Conservation (phyloP, 2,113 vertebrate species). For the Hystrix cristata region DNA sequence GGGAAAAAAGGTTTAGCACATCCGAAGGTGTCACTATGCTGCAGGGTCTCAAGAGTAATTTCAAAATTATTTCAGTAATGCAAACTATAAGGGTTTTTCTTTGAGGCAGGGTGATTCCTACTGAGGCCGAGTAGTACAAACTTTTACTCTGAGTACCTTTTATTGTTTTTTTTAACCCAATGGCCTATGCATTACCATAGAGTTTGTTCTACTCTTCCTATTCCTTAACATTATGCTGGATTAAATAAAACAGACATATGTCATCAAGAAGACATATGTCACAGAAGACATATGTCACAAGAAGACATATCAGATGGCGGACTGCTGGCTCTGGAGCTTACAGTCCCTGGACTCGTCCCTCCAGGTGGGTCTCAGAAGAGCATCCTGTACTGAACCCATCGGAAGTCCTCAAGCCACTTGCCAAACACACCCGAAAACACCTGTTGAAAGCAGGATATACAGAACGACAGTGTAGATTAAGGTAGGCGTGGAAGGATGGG, state of each 20-base stretch:
- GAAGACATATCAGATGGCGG: background rate
- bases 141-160: background rate
- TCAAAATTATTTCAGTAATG: slow-evolving; percentile 9
- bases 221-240: slow-evolving; percentile 37
- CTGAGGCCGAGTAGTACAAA: background rate
- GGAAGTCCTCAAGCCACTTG: background rate
- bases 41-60: background rate
- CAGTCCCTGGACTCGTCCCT: background rate
- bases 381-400: background rate
- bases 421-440: background rate
- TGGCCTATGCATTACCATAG: background rate
- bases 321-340: background rate
- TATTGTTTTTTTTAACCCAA: background rate
- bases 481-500: background rate
- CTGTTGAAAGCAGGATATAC: background rate
- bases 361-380: background rate
- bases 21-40: background rate
- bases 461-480: background rate
- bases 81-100: background rate
- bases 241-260: background rate
- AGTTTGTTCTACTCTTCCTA: background rate
- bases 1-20: background rate
- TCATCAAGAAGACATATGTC: background rate
- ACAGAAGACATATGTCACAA: background rate
- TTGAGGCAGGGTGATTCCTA: background rate